Percentiles rank a stretch among this genome's conserved stretches.
Conservation (phyloP, 2,797 vertebrate genomes). For the Neosalanx taihuensis region DNA sequence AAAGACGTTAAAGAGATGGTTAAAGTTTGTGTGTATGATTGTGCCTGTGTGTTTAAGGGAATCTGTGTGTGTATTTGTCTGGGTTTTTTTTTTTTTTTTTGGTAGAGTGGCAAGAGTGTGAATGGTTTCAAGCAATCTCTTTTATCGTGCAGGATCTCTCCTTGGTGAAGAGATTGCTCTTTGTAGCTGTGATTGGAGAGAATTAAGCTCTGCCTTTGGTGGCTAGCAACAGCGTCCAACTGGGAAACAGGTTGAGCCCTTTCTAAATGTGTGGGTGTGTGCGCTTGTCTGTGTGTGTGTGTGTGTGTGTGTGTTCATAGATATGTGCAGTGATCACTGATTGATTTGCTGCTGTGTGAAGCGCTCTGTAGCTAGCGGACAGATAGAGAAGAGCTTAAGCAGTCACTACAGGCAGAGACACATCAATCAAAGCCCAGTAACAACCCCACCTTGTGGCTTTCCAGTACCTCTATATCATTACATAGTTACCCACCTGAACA, state of each 20-base stretch:
- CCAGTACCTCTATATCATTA: too few species aligned
- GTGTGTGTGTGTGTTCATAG: slow-evolving; percentile 11
- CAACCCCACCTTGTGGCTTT: too few species aligned
- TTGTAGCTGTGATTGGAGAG: slow-evolving; percentile 67
- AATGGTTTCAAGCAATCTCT: slow-evolving; percentile 61
- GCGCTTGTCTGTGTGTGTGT: slow-evolving; percentile 21
- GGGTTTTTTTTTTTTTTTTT: background rate
- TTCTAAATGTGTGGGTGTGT: slow-evolving; percentile 26
- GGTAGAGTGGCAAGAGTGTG: slow-evolving; percentile 35
- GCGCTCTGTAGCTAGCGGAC: background rate
- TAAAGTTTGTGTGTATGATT: background rate
- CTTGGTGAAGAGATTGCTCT: slow-evolving; percentile 58
- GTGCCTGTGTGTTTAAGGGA: slow-evolving; percentile 22
- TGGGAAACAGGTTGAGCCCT: slow-evolving; percentile 52
- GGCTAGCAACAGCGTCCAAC: slow-evolving; percentile 53
- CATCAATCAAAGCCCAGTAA: too few species aligned
- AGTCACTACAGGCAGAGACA: too few species aligned
- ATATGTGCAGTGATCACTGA: slow-evolving; percentile 9
- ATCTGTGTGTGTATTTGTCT: slow-evolving; percentile 33
- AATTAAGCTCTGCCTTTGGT: slow-evolving; percentile 61
- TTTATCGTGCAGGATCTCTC: slow-evolving; percentile 61
- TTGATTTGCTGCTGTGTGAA: slow-evolving; percentile 4
- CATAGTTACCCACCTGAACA: too few species aligned
- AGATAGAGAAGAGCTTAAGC: slow-evolving; percentile 15
- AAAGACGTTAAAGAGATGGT: slow-evolving; percentile 46